These are phyloP conservation scores for Dicerorhinus sumatrensis DNA, from an alignment of 2,113 vertebrate genomes.

Conservation along the genomic window DNA sequence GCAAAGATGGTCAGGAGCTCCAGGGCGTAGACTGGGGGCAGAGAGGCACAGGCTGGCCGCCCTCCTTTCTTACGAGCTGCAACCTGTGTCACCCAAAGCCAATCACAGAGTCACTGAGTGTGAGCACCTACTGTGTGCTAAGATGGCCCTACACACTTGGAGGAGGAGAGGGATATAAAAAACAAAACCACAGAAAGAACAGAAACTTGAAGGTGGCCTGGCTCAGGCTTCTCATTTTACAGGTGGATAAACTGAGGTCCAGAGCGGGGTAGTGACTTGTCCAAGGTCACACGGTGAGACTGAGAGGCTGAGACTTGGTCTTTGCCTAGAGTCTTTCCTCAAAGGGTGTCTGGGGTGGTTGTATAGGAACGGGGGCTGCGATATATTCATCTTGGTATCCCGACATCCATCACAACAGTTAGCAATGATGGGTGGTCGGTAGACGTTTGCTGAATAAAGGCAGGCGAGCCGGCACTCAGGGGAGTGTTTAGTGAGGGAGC, in stretches of 20 bases:
- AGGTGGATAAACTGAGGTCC: neutral
- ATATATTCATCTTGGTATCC: neutral
- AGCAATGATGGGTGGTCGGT: neutral
- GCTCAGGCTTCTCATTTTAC: neutral
- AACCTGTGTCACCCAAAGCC: slow-evolving; percentile 36
- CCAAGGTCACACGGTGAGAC: neutral
- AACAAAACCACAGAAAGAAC: neutral
- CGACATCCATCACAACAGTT: neutral
- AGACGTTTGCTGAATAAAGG: neutral
- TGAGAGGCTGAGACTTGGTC: neutral
- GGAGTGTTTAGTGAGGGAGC: neutral
- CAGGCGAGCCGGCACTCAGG: neutral
- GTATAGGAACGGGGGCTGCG: neutral
- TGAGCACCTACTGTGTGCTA: neutral
- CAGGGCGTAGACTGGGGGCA: slow-evolving; percentile 69
- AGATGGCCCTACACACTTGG: neutral
- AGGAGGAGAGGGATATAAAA: neutral
- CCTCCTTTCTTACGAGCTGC: neutral
- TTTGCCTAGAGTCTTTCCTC: neutral
- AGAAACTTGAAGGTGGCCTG: neutral
- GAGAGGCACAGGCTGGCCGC: neutral
- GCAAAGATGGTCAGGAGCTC: slow-evolving; percentile 76
- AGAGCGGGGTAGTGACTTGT: neutral
- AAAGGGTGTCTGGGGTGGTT: no score
- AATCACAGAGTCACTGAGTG: neutral